These are phyloP conservation scores for Artibeus lituratus DNA, from an alignment of 2,797 vertebrate genomes.

Conservation along the genomic window DNA sequence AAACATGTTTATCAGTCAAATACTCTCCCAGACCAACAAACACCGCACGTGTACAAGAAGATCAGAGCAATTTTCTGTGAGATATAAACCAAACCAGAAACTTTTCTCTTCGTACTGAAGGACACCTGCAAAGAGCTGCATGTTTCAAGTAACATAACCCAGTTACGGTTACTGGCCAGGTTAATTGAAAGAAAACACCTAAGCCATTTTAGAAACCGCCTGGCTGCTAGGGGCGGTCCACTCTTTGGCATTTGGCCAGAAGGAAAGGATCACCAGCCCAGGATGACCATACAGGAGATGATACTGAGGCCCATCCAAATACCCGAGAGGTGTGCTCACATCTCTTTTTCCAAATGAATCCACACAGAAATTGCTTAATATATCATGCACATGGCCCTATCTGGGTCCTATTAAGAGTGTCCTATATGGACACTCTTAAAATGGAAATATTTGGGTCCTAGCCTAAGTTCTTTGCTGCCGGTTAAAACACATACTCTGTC, in stretches of 20 bases:
- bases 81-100: neutral
- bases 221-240: neutral
- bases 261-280: neutral
- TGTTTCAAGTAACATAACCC: neutral
- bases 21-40: neutral
- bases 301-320: neutral
- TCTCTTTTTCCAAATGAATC: neutral
- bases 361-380: neutral
- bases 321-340: neutral
- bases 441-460: neutral
- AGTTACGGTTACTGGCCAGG: neutral
- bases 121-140: neutral
- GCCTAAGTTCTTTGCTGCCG: neutral
- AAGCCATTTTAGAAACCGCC: neutral
- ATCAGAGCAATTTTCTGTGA: neutral
- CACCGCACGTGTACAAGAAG: neutral
- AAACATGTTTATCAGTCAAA: neutral
- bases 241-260: neutral
- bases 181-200: slow-evolving; percentile 6
- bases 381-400: neutral
- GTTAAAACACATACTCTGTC: neutral
- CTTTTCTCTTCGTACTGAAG: neutral
- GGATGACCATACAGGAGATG: neutral
- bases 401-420: neutral
- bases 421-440: neutral